Base-by-base conservation (phyloP, 2,113 vertebrate species). In the Brienomyrus longianalis region DNA sequence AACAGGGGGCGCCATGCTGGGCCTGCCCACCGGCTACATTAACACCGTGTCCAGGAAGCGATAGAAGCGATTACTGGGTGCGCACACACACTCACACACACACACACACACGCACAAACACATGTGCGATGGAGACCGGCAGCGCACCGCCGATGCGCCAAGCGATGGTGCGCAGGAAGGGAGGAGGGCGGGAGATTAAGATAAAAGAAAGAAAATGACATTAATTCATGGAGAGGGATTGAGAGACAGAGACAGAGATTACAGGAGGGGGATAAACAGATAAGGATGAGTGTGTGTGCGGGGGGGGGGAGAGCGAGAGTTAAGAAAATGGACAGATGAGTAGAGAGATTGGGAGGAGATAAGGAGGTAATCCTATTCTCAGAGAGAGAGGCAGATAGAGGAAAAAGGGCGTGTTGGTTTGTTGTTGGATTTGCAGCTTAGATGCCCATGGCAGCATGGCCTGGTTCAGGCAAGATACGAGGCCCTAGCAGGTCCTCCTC, bases 151-250 rank as follows among this genome's bases (percentile, higher is more conserved):
- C n/a, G n/a, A 66, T 31, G 59, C 10, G 47, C 43, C 80, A 83
- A 92, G 93, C 92, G 93, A 92, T 88, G 92, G 92, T 92, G 90
- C 51, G 45, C 93, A 93, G 93, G 94, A 94, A 91, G 90, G 91
- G 83, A 89, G 88, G 89, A 2, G 45, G 21, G 45, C 2, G 59
- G n/a, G 15, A 89, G 74, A 89, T 89, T 83, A 83, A 89, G 88
- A 59, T 83, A 89, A 89, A 56, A 83, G 50, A 54, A 83, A 83
- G 88, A 77, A 89, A 83, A 83, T 39, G 27, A 83, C 88, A 89
- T 89, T 89, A 89, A 83, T 54, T 51, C 19, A 27, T 51, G 19
- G 84, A 43, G 89, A 90, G 91, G 90, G 0, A 87, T 84, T 77
- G 66, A 90, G 77, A 86, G 89, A 66, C 56, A 89, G 88, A 89